These are phyloP conservation scores for Tetrax tetrax DNA, from an alignment of 2,113 vertebrate genomes.

Conservation along the genomic window DNA sequence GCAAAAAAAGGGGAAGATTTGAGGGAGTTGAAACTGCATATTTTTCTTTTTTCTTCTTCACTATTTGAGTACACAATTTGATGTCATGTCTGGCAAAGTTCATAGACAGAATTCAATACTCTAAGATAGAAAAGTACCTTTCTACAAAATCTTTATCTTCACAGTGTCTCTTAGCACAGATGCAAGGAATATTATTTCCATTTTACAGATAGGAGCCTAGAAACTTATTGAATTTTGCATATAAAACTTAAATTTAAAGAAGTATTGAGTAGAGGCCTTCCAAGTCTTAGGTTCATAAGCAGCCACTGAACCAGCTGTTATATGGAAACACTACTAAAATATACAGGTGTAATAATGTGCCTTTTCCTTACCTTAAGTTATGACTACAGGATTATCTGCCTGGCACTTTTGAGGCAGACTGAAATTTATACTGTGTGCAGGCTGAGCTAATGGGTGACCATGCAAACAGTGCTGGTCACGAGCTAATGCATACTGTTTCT, in stretches of 20 bases:
- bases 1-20: neutral
- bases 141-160: neutral
- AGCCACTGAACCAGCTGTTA: neutral
- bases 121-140: neutral
- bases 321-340: neutral
- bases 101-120: constrained; percentile 31
- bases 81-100: neutral
- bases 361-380: neutral
- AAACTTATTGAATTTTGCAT: neutral
- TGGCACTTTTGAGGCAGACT: neutral
- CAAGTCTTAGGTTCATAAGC: neutral
- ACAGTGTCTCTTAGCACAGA: neutral
- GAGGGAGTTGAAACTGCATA: neutral
- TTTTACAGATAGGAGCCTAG: neutral
- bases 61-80: neutral
- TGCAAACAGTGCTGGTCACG: neutral
- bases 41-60: neutral
- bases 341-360: neutral
- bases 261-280: neutral
- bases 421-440: neutral
- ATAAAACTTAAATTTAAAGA: neutral
- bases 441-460: neutral
- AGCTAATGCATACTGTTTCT: neutral
- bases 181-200: neutral
- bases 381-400: neutral